Evolutionary conservation across 2,113 vertebrate species (phyloP), one percentile per base, ranked within the genome.

Genomic region (Coregonus clupeaformis): DNA sequence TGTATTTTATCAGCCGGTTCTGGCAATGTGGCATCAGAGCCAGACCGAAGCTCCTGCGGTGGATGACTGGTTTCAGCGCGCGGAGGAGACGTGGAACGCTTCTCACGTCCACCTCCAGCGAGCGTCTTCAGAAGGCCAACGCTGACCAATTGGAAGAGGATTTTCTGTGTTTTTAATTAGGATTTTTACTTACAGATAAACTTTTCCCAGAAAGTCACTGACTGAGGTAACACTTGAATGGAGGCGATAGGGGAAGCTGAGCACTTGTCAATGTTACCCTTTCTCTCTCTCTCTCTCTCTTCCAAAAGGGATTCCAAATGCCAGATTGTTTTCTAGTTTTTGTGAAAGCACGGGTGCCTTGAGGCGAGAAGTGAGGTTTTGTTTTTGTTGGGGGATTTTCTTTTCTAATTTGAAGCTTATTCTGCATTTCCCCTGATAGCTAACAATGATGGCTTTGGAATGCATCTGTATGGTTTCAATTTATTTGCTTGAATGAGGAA

Each of bases 201-300:
- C 47, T 63, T 62, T 59, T 59, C 57, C 55, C 62, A 49, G 20
- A 30, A 36, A 64, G 67, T 63, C 71, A 69, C 65, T 72, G n/a
- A n/a, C n/a, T n/a, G n/a, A n/a, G 45, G 22, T 47, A 77, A 55
- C 25, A 80, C 57, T 71, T 80, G 75, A 76, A 73, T 57, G 45
- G 29, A 66, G 66, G 63, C 47, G 49, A 55, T 71, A 65, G 69
- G 69, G 45, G 45, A 64, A 27, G 18, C 30, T 68, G 63, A 29
- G 27, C 27, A 7, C 63, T 65, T 65, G 63, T 65, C 63, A 65
- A 16, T 65, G 63, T 27, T 65, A 12, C 63, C 20, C 65, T 32
- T 67, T 67, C 30, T 67, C 3, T 67, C 64, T 32, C 3, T 67
- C 64, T 32, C 16, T 66, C 18, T 65, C 5, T 27, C 63, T 29